Evolutionary conservation across 2,888 invertebrate species (phyloP).

Genomic region (Hydriomena furcata): DNA sequence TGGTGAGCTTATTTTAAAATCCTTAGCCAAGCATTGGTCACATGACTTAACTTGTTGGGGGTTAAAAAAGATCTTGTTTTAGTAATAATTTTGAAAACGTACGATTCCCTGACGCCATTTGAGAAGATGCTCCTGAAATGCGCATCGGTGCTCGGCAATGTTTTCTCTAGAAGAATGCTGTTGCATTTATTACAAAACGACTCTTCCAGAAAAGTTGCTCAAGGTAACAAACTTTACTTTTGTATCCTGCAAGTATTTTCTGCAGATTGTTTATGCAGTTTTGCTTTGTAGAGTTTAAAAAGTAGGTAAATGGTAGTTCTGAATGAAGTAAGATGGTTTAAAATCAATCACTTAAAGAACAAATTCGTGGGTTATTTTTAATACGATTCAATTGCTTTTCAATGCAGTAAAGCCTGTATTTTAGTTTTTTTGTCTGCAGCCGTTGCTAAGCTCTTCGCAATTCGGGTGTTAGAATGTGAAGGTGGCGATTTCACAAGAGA

Average conservation of each 20-base stretch:
- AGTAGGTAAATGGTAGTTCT: too few species aligned
- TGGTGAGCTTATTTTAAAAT: constrained; percentile 55
- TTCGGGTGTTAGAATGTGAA: constrained; percentile 84
- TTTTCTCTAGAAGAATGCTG: constrained; percentile 85
- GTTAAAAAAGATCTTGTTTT: constrained; percentile 30
- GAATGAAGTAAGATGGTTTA: too few species aligned
- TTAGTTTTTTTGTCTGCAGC: constrained; percentile 63
- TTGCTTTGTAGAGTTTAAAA: too few species aligned
- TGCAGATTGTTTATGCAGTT: too few species aligned
- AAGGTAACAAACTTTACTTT: constrained; percentile 58
- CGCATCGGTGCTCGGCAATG: constrained; percentile 85
- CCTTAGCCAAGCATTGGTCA: too few species aligned
- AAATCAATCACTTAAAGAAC: too few species aligned
- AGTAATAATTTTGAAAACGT: constrained; percentile 85
- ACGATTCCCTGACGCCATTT: constrained; percentile 85
- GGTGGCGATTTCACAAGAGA: constrained; percentile 83
- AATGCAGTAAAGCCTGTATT: too few species aligned
- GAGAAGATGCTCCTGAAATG: constrained; percentile 87
- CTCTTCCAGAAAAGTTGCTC: constrained; percentile 71
- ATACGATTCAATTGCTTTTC: too few species aligned
- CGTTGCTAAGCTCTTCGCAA: constrained; percentile 83
- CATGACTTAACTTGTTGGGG: too few species aligned
- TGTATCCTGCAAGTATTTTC: too few species aligned
- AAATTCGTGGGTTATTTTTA: too few species aligned
- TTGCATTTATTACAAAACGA: constrained; percentile 78